These are phyloP conservation scores for Tineola bisselliella DNA, from an alignment of 2,888 invertebrate genomes.

Conservation along the genomic window DNA sequence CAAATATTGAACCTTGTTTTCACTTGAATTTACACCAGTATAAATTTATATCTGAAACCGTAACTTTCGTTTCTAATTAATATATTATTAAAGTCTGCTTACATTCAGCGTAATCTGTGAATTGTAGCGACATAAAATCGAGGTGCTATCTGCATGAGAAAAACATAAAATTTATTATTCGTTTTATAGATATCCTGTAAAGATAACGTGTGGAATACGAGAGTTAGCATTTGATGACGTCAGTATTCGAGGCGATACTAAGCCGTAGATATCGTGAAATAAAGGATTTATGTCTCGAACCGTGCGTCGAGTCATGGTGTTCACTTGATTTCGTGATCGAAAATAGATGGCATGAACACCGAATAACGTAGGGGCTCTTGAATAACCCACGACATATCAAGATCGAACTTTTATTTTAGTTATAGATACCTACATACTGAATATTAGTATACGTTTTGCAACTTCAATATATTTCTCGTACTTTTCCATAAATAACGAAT, in stretches of 20 bases:
- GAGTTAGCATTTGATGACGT: constrained; percentile 7
- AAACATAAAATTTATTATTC: constrained; percentile 6
- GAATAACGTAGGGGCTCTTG: background rate
- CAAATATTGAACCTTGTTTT: background rate
- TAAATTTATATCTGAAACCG: background rate
- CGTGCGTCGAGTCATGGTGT: constrained; percentile 5
- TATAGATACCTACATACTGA: background rate
- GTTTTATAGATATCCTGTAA: constrained; percentile 8
- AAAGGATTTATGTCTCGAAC: background rate
- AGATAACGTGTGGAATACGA: background rate
- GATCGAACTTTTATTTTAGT: background rate
- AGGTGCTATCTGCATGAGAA: constrained; percentile 6
- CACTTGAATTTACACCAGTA: background rate
- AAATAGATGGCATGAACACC: background rate
- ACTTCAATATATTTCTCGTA: too few relatives aligned
- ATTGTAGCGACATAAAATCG: background rate
- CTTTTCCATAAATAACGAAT: too few relatives aligned
- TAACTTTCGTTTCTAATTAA: background rate
- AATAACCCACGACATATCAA: background rate
- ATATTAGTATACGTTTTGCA: too few relatives aligned
- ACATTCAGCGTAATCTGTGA: background rate
- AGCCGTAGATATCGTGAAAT: constrained; percentile 4
- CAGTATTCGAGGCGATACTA: background rate
- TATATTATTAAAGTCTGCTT: background rate
- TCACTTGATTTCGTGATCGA: background rate